Evolutionary conservation across 2,888 invertebrate genomes (phyloP).

Genomic region (Atrina japonica): DNA sequence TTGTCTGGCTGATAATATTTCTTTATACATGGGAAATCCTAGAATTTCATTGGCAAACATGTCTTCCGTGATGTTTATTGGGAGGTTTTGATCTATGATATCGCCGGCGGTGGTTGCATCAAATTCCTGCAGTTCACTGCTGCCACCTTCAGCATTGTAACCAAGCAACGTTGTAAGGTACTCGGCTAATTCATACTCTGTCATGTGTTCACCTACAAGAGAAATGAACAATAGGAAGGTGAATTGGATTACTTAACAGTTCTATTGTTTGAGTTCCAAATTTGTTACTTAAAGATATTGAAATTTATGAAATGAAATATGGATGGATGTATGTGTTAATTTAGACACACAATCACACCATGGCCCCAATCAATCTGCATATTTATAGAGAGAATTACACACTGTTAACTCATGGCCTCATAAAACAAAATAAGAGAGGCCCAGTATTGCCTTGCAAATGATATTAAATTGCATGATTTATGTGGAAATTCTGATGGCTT

Average conservation of each 20-base stretch:
- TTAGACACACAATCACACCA: too few relatives aligned
- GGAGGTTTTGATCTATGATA: conserved; percentile 77
- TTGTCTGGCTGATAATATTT: conserved; percentile 23
- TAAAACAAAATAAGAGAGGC: too few relatives aligned
- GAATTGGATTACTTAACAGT: too few relatives aligned
- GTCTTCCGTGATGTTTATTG: conserved; percentile 75
- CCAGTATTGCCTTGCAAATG: too few relatives aligned
- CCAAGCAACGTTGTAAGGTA: conserved; percentile 79
- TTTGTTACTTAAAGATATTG: too few relatives aligned
- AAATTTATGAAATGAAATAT: background rate
- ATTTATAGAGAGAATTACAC: too few relatives aligned
- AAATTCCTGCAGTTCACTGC: conserved; percentile 76
- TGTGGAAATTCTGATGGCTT: too few relatives aligned
- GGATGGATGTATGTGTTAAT: background rate
- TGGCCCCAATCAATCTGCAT: too few relatives aligned
- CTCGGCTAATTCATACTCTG: conserved; percentile 79
- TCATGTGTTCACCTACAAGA: conserved; percentile 80
- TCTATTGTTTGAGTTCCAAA: too few relatives aligned
- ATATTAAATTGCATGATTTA: too few relatives aligned
- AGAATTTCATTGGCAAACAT: conserved; percentile 78
- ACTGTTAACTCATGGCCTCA: too few relatives aligned
- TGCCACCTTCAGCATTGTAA: conserved; percentile 78
- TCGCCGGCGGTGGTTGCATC: conserved; percentile 71
- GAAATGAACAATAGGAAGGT: background rate
- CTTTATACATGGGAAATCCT: conserved; percentile 73